Percentiles rank a stretch among this genome's conserved stretches.
These are phyloP conservation scores for Potamarius usumacintae DNA, from an alignment of 2,113 vertebrate genomes.

Conservation along the genomic window DNA sequence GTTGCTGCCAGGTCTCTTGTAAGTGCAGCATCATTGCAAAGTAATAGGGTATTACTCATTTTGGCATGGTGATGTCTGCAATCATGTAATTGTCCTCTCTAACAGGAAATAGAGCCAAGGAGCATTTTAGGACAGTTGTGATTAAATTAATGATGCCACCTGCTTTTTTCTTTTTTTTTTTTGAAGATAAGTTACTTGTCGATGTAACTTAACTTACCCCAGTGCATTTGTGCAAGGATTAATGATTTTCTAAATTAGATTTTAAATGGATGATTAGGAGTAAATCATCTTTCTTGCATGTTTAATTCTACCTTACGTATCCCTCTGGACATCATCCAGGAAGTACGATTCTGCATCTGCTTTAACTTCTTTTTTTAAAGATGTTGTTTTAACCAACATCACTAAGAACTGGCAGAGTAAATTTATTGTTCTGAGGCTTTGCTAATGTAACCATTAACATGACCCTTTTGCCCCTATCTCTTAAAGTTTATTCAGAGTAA, in stretches of 20 bases:
- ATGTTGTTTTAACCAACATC: not conserved
- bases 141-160: constrained; percentile 27
- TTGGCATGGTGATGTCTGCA: constrained; percentile 46
- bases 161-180: not conserved
- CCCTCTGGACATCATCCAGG: constrained; percentile 5
- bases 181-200: not conserved
- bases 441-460: constrained; percentile 19
- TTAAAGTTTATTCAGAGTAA: constrained; percentile 26
- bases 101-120: constrained; percentile 27
- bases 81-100: constrained; percentile 48
- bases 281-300: not conserved
- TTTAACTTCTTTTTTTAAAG: not conserved
- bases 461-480: not conserved
- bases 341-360: not conserved
- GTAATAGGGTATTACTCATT: constrained; percentile 47
- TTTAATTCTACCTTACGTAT: constrained; percentile 25
- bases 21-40: constrained; percentile 50
- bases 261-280: constrained; percentile 15
- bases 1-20: constrained; percentile 50
- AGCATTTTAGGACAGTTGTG: constrained; percentile 17
- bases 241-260: constrained; percentile 12
- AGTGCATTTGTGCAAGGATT: not conserved
- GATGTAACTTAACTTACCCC: not conserved
- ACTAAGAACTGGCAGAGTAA: not conserved
- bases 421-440: constrained; percentile 8